These are phyloP conservation scores for Batillaria attramentaria DNA, from an alignment of 1,140 invertebrate species.

Conservation along the genomic window DNA sequence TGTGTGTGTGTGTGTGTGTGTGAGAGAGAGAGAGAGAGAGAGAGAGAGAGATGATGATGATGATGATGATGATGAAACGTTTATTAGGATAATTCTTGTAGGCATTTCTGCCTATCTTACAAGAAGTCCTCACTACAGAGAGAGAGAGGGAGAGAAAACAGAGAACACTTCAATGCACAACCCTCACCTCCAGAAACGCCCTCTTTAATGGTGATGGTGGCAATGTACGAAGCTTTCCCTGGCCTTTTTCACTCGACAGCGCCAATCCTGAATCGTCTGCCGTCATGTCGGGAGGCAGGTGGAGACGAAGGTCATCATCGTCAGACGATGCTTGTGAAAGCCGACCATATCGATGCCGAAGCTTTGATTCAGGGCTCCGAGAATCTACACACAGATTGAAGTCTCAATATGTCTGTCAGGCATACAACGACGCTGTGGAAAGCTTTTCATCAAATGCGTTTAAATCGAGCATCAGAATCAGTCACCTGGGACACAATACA, in stretches of 20 bases:
- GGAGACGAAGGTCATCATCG: neutral
- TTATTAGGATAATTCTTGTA: no score
- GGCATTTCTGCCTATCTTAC: no score
- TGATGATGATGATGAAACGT: neutral
- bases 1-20: no score
- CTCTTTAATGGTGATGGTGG: conserved; percentile 16
- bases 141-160: neutral
- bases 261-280: neutral
- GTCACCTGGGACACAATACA: no score
- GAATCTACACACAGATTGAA: no score
- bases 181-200: conserved; percentile 19
- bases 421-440: no score
- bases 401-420: no score
- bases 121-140: no score
- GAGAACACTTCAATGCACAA: neutral
- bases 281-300: conserved; percentile 9
- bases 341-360: no score
- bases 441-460: no score
- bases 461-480: no score
- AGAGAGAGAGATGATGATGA: neutral
- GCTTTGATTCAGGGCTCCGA: no score
- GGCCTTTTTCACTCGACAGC: neutral
- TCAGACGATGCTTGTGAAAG: neutral
- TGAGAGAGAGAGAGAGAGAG: neutral
- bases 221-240: neutral